Evolutionary conservation across 1,140 invertebrate species (phyloP), one percentile per base, ranked within the genome.

Genomic region (Lepidurus arcticus): DNA sequence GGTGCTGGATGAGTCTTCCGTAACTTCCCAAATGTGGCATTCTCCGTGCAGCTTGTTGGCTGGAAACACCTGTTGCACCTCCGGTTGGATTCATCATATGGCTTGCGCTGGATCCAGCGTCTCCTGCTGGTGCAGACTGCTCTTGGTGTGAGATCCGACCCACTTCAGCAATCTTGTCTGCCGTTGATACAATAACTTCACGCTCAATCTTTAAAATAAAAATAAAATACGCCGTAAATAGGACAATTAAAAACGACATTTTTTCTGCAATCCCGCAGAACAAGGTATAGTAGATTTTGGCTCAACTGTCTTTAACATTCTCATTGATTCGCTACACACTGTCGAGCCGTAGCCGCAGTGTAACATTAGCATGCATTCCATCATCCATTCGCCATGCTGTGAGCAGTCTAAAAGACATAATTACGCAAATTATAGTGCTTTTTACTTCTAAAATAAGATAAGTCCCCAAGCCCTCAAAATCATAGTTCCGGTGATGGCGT

Each of bases 161-260:
- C 34, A 78, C 78, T 42, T 78, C 78, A n/a, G 78, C 78, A 10
- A 78, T 74, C 45, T 78, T 78, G 42, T 78, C 78, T 11, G 44
- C 73, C 26, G 78, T 78, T 11, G 78, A 47, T n/a, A 78, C 78
- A 10, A 78, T 45, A 42, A 78, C 26, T 78, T 78, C 73, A n/a
- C 73, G 73, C 42, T 78, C 78, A 43, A 45, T 78, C 78, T 78
- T 8, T 8, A 24, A 26, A 24, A 34, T 34, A 65, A 6, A 65
- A 65, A n/a, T 5, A 65, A 65, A 65, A 65, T n/a, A 4, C 53
- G 9, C 21, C 13, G 7, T 65, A 65, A 65, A 65, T 13, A 65
- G 8, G 6, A 16, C 13, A 21, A 65, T 65, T 21, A n/a, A 21
- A 7, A 16, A 65, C n/a, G n/a, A 21, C 0, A 4, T 34, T 3